Evolutionary conservation across 2,888 invertebrate genomes (phyloP).

Genomic region (Tyria jacobaeae): DNA sequence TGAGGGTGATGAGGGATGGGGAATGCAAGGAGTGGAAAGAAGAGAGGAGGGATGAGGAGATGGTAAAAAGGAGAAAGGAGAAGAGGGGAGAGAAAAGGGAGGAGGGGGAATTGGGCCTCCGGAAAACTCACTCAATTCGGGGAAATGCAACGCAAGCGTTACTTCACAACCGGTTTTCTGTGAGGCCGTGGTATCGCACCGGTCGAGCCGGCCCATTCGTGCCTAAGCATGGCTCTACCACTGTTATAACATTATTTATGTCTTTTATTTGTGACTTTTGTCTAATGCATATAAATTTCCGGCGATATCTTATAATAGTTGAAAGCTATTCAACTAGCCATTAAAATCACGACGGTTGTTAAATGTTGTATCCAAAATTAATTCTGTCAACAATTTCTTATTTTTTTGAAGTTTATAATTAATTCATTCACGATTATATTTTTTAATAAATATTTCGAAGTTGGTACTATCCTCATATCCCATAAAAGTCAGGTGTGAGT

Average conservation of each 20-base stretch:
- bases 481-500: constrained; percentile 72
- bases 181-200: too few relatives aligned
- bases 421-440: constrained; percentile 58
- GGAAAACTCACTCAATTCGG: too few relatives aligned
- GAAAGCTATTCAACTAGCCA: constrained; percentile 35
- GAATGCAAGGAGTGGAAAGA: too few relatives aligned
- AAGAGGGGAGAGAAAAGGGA: too few relatives aligned
- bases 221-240: too few relatives aligned
- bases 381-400: constrained; percentile 52
- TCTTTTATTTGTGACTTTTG: constrained; percentile 34
- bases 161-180: too few relatives aligned
- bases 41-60: too few relatives aligned
- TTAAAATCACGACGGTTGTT: constrained; percentile 49
- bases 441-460: constrained; percentile 54
- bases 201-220: too few relatives aligned
- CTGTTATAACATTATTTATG: constrained; percentile 35
- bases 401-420: constrained; percentile 44
- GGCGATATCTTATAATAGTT: constrained; percentile 36
- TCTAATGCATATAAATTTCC: constrained; percentile 37
- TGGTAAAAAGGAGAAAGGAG: too few relatives aligned
- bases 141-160: too few relatives aligned
- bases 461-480: constrained; percentile 52
- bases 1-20: too few relatives aligned
- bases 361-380: constrained; percentile 49
- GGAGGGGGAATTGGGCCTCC: too few relatives aligned